Base-by-base conservation (phyloP, 2,888 invertebrate genomes). In the Ophonus ardosiacus region DNA sequence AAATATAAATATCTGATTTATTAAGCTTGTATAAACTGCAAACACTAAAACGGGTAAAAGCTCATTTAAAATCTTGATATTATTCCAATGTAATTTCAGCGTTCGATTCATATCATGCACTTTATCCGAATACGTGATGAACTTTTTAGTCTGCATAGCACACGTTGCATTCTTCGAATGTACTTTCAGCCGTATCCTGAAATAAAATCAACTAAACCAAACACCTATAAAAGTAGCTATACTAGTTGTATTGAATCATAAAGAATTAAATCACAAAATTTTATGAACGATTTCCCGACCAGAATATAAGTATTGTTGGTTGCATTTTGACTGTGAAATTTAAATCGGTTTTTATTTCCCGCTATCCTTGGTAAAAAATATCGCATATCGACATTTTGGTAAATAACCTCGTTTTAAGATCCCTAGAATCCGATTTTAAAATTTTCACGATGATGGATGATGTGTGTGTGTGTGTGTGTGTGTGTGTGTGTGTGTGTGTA, bases 111-210 rank as follows among this genome's bases (percentile, higher is more conserved):
- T 18, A 63, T 21, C 63, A 63, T 21, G 63, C 63, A 4, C 61
- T 61, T 17, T 24, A 63, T 63, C 18, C 63, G 63, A 63, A 63
- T 63, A 51, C 43, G 24, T 63, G 63, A 63, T 63, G 43, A 63
- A 63, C 63, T 63, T 63, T 63, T 63, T 18, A 10, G 10, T 0
- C 13, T 63, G 63, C 24, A 21, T 0, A 24, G 63, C 63, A 18
- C 6, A 21, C 63, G 21, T 21, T 63, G 63, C 13, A 24, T 63
- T 63, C 63, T 63, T 18, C 21, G 17, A 13, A 63, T 21, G 21
- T 24, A 21, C 21, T 61, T 61, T 61, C 21, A 21, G 18, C 5
- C 2, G 7, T 21, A 61, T 61, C 21, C 10, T 63, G 21, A 24
- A 63, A 63, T 63, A 63, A 63, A 63, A 63, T 63, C 63, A 63